Conservation (phyloP, 2,797 vertebrate species). For the Taeniopygia guttata region DNA sequence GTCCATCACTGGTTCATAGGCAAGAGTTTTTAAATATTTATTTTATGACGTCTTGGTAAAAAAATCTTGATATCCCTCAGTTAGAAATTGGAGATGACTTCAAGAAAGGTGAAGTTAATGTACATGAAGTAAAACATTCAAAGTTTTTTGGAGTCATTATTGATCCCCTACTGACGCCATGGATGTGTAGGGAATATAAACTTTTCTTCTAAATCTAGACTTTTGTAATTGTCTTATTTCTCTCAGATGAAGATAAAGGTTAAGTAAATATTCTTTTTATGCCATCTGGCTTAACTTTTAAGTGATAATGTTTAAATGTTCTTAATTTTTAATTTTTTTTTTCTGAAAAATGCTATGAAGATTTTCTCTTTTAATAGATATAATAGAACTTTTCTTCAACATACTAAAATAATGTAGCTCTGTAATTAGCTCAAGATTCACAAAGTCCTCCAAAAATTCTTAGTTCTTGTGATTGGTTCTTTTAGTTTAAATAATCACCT, state of each 20-base stretch:
- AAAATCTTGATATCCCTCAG: not conserved
- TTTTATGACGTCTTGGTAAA: not conserved
- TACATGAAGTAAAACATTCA: not conserved
- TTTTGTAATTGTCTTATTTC: not conserved
- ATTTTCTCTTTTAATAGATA: not conserved
- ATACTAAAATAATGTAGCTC: not conserved
- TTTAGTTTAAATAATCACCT: not conserved
- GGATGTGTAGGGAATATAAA: not conserved
- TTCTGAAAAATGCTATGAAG: not conserved
- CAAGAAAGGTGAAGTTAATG: not conserved
- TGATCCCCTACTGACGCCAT: rapidly evolving
- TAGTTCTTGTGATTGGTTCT: not conserved
- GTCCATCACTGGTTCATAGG: not conserved
- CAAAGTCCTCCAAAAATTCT: not conserved
- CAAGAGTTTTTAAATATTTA: not conserved
- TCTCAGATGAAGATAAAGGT: not conserved
- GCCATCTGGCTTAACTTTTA: not conserved
- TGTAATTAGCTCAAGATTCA: not conserved
- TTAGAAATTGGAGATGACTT: not conserved
- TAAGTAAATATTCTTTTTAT: not conserved
- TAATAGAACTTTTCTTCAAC: not conserved
- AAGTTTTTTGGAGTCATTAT: not conserved
- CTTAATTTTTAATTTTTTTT: not conserved
- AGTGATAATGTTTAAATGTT: not conserved
- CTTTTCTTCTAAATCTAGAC: not conserved